Conservation (phyloP, 2,113 vertebrate genomes). For the Hippocampus abdominalis region DNA sequence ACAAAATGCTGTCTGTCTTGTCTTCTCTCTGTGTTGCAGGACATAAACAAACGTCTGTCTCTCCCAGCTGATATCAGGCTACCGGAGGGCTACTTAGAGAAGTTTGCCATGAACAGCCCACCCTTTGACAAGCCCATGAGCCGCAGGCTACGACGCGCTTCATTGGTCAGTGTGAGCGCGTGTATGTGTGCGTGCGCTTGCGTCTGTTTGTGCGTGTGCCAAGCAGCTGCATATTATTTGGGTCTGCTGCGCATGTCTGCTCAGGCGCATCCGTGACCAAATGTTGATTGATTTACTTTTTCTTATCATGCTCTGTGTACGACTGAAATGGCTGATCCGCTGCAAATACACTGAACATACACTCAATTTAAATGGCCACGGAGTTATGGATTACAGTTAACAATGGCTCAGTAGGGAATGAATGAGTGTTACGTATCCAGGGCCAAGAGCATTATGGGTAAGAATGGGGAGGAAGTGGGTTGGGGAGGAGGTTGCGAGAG, state of each 20-base stretch:
- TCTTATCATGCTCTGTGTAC: slow-evolving; percentile 9
- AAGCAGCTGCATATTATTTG: slow-evolving; percentile 12
- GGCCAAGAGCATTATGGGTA: slow-evolving; percentile 53
- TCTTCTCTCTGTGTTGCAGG: slow-evolving; percentile 57
- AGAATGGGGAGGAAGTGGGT: slow-evolving; percentile 13
- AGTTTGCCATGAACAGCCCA: slow-evolving; percentile 79
- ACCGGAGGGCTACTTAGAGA: slow-evolving; percentile 79
- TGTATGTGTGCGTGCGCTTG: slow-evolving; percentile 8
- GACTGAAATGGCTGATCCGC: slow-evolving; percentile 16
- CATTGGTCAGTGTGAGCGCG: slow-evolving; percentile 65
- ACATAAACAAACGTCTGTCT: slow-evolving; percentile 80
- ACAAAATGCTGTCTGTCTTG: neutral
- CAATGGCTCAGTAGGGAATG: slow-evolving; percentile 51
- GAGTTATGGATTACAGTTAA: slow-evolving; percentile 27
- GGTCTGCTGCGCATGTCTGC: slow-evolving; percentile 9
- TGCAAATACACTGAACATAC: neutral
- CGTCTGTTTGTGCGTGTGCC: slow-evolving; percentile 11
- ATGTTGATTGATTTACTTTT: slow-evolving; percentile 20
- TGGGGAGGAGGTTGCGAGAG: slow-evolving; percentile 8
- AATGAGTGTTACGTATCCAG: slow-evolving; percentile 54
- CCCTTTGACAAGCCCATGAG: slow-evolving; percentile 80
- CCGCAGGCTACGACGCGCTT: slow-evolving; percentile 74
- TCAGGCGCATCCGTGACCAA: slow-evolving; percentile 3
- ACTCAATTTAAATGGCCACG: slow-evolving; percentile 18
- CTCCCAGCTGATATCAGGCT: slow-evolving; percentile 78